Base-by-base conservation (phyloP, 2,797 vertebrate species). In the Austrolebias charrua region DNA sequence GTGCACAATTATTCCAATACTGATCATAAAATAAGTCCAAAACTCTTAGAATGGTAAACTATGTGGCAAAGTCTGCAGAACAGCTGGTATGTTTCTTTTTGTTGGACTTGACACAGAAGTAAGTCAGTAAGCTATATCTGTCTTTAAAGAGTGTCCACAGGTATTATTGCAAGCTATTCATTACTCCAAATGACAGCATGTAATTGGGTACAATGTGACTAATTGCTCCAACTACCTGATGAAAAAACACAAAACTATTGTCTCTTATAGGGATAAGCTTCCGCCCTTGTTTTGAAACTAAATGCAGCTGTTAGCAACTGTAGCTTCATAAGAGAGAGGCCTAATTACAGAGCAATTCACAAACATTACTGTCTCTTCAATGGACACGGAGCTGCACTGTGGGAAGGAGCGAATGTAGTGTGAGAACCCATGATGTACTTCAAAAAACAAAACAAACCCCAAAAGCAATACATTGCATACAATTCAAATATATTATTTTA, bases 281-380 rank as follows among this genome's bases (percentile, higher is more conserved):
- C 58, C 65, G 83, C 66, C 74, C 38, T 52, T 66, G 67, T 53
- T 63, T 69, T 79, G 73, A 71, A 89, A 84, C 43, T 29, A 75
- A 75, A 64, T 52, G 9, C 84, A 91, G 86, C 83, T 90, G 88
- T 80, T 73, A 71, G 78, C 54, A 67, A 76, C 76, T 75, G 79
- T 74, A 75, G 78, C 78, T 70, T 71, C 72, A 71, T 72, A 75
- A 83, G 80, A 85, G 83, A 88, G 81, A 64, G 82, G 63, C 72
- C 76, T 87, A 86, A 89, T 89, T 88, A 81, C 86, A 58, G 67
- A 73, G 71, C 76, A 89, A 88, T 89, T 90, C 80, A 79, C 71
- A 63, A 70, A 84, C 83, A 90, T 86, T 85, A 84, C 83, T 87
- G 85, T 89, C 85, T 73, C 60, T 83, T 71, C 76, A 69, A 80